These are phyloP conservation scores for Onthophagus sagittarius DNA, from an alignment of 2,888 invertebrate species.

Conservation along the genomic window DNA sequence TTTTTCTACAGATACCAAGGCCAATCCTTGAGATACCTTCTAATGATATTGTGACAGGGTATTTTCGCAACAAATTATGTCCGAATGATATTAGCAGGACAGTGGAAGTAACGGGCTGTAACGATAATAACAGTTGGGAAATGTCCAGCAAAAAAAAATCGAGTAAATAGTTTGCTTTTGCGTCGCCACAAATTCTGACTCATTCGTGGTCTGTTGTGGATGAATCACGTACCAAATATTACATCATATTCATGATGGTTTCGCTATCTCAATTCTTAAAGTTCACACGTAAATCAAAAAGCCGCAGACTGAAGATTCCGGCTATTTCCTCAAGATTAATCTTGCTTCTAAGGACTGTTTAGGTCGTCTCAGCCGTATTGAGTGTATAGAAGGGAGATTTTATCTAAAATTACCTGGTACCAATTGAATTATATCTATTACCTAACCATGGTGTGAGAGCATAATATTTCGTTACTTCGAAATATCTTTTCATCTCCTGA, in stretches of 20 bases:
- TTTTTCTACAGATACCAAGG: background rate
- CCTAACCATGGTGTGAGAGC: background rate
- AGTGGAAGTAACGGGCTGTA: background rate
- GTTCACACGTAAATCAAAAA: background rate
- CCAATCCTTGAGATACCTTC: background rate
- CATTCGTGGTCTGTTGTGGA: background rate
- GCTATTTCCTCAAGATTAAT: background rate
- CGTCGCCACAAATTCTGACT: background rate
- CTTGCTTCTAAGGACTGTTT: background rate
- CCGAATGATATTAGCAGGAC: background rate
- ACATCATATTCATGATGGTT: background rate
- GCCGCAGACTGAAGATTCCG: background rate
- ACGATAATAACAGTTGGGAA: background rate
- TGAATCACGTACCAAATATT: background rate
- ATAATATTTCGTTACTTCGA: background rate
- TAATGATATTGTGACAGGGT: background rate
- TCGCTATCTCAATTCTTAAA: background rate
- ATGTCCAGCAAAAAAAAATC: background rate
- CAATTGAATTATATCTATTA: background rate
- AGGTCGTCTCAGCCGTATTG: background rate
- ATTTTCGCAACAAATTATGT: background rate
- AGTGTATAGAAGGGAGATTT: background rate
- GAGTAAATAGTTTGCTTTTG: background rate
- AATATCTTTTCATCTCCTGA: background rate
- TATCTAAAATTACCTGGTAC: background rate